These are phyloP conservation scores for Ailurus styani DNA, from an alignment of 2,113 vertebrate genomes.

Conservation along the genomic window DNA sequence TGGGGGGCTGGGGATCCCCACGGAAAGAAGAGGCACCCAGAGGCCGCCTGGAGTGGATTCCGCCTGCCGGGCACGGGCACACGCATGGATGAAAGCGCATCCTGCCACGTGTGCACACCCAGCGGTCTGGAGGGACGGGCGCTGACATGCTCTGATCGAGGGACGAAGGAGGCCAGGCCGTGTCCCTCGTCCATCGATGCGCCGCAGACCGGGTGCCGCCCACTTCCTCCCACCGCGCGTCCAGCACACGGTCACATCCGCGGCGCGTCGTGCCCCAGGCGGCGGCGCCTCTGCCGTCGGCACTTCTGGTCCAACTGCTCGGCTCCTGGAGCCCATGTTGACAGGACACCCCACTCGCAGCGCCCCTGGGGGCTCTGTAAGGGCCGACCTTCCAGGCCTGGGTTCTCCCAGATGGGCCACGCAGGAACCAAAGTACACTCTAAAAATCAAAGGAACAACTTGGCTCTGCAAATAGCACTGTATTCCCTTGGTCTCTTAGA, in stretches of 20 bases:
- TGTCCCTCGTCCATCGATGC: neutral
- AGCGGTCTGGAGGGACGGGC: fast-evolving
- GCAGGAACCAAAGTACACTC: neutral
- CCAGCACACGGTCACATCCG: neutral
- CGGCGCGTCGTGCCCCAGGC: neutral
- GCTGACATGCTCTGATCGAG: neutral
- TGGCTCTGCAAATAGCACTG: neutral
- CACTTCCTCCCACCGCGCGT: neutral
- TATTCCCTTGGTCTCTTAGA: neutral
- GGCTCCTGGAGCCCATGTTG: neutral
- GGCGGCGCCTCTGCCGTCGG: neutral
- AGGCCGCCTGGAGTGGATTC: too few species aligned
- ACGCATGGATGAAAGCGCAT: too few species aligned
- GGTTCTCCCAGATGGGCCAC: neutral
- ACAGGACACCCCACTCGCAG: neutral
- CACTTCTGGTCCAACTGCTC: too few species aligned
- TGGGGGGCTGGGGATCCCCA: too few species aligned
- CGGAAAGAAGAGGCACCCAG: too few species aligned
- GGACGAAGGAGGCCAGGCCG: neutral
- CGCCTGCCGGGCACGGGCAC: too few species aligned
- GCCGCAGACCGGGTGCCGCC: neutral
- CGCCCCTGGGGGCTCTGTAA: neutral
- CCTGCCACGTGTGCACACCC: too few species aligned
- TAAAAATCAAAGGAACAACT: neutral
- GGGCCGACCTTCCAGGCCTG: neutral